These are phyloP conservation scores for Emydura subglobosa DNA, from an alignment of 2,113 vertebrate species.

Conservation along the genomic window DNA sequence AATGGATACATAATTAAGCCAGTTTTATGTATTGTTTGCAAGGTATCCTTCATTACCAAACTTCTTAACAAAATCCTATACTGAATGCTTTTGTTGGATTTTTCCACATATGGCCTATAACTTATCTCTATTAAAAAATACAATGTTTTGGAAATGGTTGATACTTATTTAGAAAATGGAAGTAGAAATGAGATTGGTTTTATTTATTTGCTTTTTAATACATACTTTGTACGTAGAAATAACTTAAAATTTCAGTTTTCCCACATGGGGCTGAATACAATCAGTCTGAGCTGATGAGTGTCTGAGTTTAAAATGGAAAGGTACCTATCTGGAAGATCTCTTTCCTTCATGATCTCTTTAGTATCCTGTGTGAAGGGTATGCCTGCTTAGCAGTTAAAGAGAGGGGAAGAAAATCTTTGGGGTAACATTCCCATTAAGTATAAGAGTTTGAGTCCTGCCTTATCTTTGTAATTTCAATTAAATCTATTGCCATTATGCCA, in stretches of 20 bases:
- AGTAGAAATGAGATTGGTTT: neutral
- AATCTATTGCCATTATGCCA: neutral
- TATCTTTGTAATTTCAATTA: neutral
- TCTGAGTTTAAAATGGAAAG: neutral
- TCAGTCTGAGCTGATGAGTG: neutral
- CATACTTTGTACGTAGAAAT: neutral
- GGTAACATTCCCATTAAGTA: neutral
- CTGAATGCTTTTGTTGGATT: neutral
- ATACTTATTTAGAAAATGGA: neutral
- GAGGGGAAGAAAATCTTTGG: neutral
- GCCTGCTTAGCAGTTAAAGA: neutral
- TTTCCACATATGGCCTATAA: neutral
- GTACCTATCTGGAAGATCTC: neutral
- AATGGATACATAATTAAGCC: neutral
- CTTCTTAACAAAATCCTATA: neutral
- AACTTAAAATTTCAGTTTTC: neutral
- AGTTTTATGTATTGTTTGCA: neutral
- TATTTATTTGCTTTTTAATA: neutral
- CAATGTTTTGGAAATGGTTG: neutral
- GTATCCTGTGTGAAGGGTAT: neutral
- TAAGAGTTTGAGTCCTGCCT: neutral
- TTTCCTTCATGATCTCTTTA: neutral
- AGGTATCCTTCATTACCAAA: neutral
- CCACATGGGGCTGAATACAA: neutral
- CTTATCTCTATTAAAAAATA: neutral